A percentile compares a stretch with the other conserved stretches of the same genome.
Evolutionary conservation across 2,113 vertebrate species (phyloP).

Genomic region (Salvelinus alpinus): DNA sequence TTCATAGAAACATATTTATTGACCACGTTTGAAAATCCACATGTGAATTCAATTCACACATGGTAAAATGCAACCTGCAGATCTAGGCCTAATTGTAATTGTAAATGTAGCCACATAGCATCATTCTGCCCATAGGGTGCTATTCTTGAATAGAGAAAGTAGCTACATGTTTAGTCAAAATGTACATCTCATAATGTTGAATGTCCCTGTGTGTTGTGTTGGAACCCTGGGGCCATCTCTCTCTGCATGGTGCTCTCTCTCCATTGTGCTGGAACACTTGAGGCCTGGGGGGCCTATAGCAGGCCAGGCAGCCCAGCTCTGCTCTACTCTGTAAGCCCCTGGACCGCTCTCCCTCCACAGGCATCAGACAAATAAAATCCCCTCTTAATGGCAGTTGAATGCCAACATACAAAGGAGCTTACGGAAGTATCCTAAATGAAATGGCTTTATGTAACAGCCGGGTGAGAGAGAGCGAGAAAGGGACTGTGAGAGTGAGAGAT

Average conservation of each 20-base stretch:
- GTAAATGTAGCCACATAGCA: neutral
- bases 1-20: neutral
- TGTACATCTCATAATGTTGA: conserved; percentile 16
- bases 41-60: neutral
- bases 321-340: conserved; percentile 50
- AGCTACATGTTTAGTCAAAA: conserved; percentile 26
- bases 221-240: neutral
- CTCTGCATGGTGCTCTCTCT: neutral
- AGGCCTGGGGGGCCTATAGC: no score
- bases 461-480: conserved; percentile 13
- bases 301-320: conserved; percentile 34
- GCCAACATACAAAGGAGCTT: conserved; percentile 71
- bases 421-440: conserved; percentile 67
- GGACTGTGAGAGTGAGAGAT: conserved; percentile 28
- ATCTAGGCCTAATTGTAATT: neutral
- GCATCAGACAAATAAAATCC: conserved; percentile 74
- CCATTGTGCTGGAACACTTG: neutral
- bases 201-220: neutral
- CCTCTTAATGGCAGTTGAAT: conserved; percentile 72
- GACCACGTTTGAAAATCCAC: neutral
- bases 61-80: neutral
- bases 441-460: conserved; percentile 68
- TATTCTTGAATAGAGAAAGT: conserved; percentile 37
- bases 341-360: conserved; percentile 57
- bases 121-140: conserved; percentile 23